phyloP scores from a whole-genome alignment of 2,113 vertebrate genomes.

The Vidua chalybeata region DNA sequence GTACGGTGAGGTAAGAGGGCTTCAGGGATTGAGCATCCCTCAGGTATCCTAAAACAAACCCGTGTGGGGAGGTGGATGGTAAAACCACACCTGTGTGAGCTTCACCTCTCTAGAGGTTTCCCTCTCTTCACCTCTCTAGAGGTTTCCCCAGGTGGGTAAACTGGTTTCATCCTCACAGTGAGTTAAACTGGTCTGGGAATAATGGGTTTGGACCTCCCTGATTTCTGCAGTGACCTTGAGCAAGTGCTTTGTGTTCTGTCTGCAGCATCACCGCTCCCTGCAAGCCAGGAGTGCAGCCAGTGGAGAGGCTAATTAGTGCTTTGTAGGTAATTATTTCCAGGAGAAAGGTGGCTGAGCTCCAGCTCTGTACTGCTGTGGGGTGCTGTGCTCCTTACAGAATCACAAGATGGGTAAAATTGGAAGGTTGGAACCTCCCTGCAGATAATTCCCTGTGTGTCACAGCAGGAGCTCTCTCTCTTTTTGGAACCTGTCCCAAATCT shows the following conservation, averaged over 20 bases:
- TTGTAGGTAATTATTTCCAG: background rate
- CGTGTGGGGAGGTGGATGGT: fast-evolving
- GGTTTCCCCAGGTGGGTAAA: background rate
- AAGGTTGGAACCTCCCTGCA: background rate
- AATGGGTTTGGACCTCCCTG: background rate
- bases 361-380: fast-evolving
- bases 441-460: background rate
- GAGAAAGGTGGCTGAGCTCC: no score
- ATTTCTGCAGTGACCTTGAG: background rate
- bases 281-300: background rate
- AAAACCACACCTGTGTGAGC: background rate
- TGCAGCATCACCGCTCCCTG: background rate
- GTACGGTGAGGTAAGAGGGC: fast-evolving
- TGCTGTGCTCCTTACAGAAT: background rate
- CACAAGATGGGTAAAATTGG: fast-evolving
- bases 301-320: background rate
- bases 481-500: background rate
- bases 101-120: background rate
- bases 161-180: fast-evolving
- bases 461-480: background rate
- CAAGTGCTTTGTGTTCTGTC: background rate
- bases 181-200: background rate
- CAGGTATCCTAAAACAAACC: background rate
- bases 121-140: background rate
- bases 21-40: background rate